A percentile compares a stretch with the other conserved stretches of the same genome.
These are phyloP conservation scores for Callaeas wilsoni DNA, from an alignment of 2,113 vertebrate genomes.

Conservation along the genomic window DNA sequence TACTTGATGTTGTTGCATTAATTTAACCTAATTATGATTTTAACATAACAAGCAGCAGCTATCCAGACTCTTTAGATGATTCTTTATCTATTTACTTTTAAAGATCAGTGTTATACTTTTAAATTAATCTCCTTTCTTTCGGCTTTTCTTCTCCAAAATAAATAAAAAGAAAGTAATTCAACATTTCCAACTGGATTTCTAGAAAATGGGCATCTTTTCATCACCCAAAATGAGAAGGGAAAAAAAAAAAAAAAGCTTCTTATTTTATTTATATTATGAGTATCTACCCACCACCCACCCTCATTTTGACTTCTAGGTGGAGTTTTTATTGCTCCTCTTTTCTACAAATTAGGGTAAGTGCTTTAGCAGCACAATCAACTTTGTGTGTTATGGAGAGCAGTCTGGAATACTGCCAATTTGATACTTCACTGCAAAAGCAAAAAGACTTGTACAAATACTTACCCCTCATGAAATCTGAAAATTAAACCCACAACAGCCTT, in stretches of 20 bases:
- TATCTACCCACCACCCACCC: not conserved
- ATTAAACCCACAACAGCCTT: slow-evolving; percentile 30
- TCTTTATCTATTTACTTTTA: not conserved
- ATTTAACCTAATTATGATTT: not conserved
- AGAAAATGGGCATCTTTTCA: not conserved
- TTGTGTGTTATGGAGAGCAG: not conserved
- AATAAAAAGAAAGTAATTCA: not conserved
- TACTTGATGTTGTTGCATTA: not conserved
- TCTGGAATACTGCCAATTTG: not conserved
- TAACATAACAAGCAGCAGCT: not conserved
- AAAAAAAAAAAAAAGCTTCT: not conserved
- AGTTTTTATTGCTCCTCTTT: not conserved
- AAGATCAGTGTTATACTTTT: not conserved
- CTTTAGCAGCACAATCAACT: not conserved
- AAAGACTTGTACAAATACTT: not conserved
- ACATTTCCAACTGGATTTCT: not conserved
- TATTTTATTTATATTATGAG: not conserved
- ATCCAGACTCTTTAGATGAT: not conserved
- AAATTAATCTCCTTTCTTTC: not conserved
- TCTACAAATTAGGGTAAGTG: not conserved
- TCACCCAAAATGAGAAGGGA: not conserved
- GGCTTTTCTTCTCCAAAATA: not conserved
- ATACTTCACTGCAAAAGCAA: slow-evolving; percentile 12
- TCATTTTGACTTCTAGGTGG: not conserved
- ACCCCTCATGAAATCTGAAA: slow-evolving; percentile 1